Conservation (phyloP, 1,140 invertebrate species). For the Achatina immaculata region DNA sequence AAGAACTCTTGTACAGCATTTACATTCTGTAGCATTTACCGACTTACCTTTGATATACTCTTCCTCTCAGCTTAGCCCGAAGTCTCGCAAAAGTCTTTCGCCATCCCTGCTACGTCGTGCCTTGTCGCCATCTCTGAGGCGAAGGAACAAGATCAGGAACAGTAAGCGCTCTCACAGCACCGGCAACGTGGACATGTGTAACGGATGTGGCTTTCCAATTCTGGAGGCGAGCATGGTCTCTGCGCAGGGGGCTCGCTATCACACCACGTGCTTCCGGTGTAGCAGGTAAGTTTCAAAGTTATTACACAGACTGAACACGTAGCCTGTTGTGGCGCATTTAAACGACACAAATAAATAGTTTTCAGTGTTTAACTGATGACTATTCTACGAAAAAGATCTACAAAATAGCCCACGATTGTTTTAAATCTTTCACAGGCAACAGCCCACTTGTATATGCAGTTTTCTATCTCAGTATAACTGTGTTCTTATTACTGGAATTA, state of each 20-base stretch:
- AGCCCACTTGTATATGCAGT: too few relatives aligned
- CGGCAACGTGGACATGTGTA: slow-evolving; percentile 41
- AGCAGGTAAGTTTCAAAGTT: slow-evolving; percentile 42
- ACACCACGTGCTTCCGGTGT: slow-evolving; percentile 49
- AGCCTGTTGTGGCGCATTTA: too few relatives aligned
- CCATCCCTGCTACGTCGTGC: slow-evolving; percentile 34
- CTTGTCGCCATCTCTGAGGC: slow-evolving; percentile 31
- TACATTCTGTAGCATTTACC: too few relatives aligned
- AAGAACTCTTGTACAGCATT: too few relatives aligned
- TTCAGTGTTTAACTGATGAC: too few relatives aligned
- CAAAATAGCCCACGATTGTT: too few relatives aligned
- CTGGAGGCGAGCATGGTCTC: slow-evolving; percentile 45
- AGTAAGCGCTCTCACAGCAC: slow-evolving; percentile 33
- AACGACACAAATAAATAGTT: too few relatives aligned
- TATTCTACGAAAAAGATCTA: too few relatives aligned
- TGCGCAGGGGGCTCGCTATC: slow-evolving; percentile 41
- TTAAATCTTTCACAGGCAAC: too few relatives aligned
- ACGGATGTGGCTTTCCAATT: slow-evolving; percentile 47
- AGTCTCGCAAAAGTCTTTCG: slow-evolving; percentile 27
- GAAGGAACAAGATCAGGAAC: slow-evolving; percentile 19
- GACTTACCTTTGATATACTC: background rate
- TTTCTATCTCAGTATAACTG: too few relatives aligned
- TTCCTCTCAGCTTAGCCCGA: slow-evolving; percentile 29
- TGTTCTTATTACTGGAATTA: too few relatives aligned
- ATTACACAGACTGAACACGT: too few relatives aligned